Base-by-base conservation (phyloP, 2,113 vertebrate genomes). In the Syngnathoides biaculeatus region DNA sequence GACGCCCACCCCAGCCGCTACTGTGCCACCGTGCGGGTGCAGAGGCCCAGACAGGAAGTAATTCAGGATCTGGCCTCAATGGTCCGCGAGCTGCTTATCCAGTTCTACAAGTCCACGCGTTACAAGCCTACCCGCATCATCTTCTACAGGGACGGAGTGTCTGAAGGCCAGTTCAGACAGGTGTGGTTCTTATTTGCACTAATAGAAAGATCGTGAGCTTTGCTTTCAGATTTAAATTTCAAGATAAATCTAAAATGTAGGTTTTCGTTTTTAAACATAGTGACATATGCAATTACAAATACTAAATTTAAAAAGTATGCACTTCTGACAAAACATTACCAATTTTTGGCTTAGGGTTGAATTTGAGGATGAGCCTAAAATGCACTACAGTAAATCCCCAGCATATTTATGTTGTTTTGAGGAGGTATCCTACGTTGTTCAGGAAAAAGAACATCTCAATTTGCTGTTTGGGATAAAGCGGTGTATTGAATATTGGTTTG, bases 61-160 rank as follows among this genome's bases (percentile, higher is more conserved):
- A 99, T 99, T 82, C 96, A 99, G 80, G 97, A 99, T 55, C 85
- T 99, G 68, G 95, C 96, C 79, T 98, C 96, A 68, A 99, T 99
- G 97, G 97, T 99, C 84, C 94, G 97, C 47, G 97, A 99, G 84
- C 89, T 99, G 64, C 95, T 99, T 73, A 99, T 99, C 84, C 97
- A 99, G 79, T 99, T 99, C 92, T 99, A 99, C 93, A 99, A 99
- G 80, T 99, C 97, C 8, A 99, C 97, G 2, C 95, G 97, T 53
- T 99, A 98, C 92, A 99, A 99, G 81, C 97, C 97, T 86, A 99
- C 97, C 2, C 88, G 97, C 2, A 98, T 99, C 87, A 99, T 99
- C 91, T 99, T 98, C 92, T 99, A 99, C 88, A 84, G 92, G 79
- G 92, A 93, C 53, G 92, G 92, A 4, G 97, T 99, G 77, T 99